A percentile compares a stretch with the other conserved stretches of the same genome.
Evolutionary conservation across 1,140 invertebrate species (phyloP).

Genomic region (Grapholita molesta): DNA sequence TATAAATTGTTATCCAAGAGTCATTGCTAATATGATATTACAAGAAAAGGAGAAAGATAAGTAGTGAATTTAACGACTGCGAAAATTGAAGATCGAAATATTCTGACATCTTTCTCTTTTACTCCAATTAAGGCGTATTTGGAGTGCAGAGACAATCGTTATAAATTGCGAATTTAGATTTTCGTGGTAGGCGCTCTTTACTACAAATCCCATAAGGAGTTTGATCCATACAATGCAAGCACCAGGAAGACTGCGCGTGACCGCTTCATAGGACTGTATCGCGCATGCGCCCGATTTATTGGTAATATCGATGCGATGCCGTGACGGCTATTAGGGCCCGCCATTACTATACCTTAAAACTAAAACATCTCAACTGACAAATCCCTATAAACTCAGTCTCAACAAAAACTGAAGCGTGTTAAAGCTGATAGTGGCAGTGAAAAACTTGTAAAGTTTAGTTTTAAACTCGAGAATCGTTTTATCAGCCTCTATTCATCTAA

Average conservation of each 20-base stretch:
- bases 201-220: no score
- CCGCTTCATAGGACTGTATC: conserved; percentile 47
- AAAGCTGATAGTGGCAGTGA: background rate
- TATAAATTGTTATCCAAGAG: no score
- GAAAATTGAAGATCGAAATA: no score
- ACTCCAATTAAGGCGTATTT: no score
- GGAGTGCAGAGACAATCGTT: no score
- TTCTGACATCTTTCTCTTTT: no score
- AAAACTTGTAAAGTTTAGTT: background rate
- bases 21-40: no score
- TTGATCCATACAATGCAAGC: conserved; percentile 28
- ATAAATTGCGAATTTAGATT: no score
- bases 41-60: no score
- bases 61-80: no score
- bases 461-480: conserved; percentile 26
- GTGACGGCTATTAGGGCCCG: conserved; percentile 49
- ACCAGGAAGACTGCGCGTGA: conserved; percentile 35
- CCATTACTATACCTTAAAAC: background rate
- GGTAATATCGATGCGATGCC: conserved; percentile 57
- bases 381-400: background rate
- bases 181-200: no score
- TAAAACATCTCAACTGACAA: background rate
- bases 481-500: conserved; percentile 35
- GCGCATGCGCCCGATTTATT: conserved; percentile 62
- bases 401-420: background rate